Evolutionary conservation across 2,888 invertebrate species (phyloP).

Genomic region (Buathra laborator): DNA sequence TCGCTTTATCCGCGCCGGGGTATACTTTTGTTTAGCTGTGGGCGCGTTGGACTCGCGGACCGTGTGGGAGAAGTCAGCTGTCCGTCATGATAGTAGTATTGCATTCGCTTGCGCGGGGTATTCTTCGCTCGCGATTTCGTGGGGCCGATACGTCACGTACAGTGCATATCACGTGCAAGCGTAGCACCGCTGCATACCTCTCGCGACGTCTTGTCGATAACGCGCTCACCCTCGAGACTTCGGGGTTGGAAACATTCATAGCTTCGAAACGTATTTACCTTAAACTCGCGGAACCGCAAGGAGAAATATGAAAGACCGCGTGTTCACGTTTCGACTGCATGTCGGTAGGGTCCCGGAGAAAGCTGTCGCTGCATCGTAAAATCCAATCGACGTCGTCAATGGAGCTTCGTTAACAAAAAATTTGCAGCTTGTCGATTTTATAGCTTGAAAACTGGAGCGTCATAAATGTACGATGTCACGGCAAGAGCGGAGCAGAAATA

Average conservation of each 20-base stretch:
- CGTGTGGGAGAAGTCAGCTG: constrained; percentile 69
- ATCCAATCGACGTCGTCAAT: neutral
- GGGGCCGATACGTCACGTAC: constrained; percentile 55
- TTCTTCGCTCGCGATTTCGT: constrained; percentile 62
- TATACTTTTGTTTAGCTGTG: constrained; percentile 61
- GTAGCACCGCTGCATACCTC: constrained; percentile 21
- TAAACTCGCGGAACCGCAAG: neutral
- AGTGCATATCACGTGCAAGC: constrained; percentile 65
- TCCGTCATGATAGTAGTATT: constrained; percentile 63
- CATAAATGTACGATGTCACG: neutral
- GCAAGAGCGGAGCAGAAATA: neutral
- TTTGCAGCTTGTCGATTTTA: constrained; percentile 4
- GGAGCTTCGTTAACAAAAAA: constrained; percentile 19
- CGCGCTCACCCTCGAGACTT: constrained; percentile 40
- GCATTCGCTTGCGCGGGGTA: constrained; percentile 19
- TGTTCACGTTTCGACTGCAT: neutral
- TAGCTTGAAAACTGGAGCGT: constrained; percentile 2
- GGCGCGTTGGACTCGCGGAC: constrained; percentile 50
- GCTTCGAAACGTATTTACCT: neutral
- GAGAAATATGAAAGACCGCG: neutral
- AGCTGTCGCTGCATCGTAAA: constrained; percentile 9
- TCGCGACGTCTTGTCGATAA: constrained; percentile 63
- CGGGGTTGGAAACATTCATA: neutral
- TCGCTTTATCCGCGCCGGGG: constrained; percentile 32
- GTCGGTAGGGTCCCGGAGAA: constrained; percentile 1